These are phyloP conservation scores for Acrossocheilus wenchowensis DNA, from an alignment of 2,797 vertebrate genomes.

Conservation along the genomic window DNA sequence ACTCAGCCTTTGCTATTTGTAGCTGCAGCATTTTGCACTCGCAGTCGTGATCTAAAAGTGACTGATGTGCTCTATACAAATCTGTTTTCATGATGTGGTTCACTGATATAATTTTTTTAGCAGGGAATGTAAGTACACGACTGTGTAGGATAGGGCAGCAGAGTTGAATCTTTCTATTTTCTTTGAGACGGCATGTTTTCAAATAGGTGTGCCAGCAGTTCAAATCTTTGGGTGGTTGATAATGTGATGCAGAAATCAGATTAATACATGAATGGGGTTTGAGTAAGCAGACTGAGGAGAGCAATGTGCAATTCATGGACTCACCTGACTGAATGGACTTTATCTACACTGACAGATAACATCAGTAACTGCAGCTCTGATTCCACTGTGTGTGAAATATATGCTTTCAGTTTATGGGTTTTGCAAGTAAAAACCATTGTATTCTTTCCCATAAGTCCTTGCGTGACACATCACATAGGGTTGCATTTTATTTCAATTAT, in stretches of 20 bases:
- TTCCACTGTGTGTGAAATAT: background rate
- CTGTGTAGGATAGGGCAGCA: background rate
- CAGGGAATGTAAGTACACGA: background rate
- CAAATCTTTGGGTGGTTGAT: background rate
- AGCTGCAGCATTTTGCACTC: slow-evolving; percentile 38
- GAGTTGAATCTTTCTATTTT: background rate
- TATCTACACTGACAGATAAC: background rate
- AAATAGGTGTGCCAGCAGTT: slow-evolving; percentile 1
- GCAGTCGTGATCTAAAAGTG: slow-evolving; percentile 47
- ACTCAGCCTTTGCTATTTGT: slow-evolving; percentile 9
- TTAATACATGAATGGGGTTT: background rate
- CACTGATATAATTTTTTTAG: slow-evolving; percentile 19
- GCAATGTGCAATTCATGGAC: background rate
- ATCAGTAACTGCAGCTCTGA: background rate
- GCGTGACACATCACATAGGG: background rate
- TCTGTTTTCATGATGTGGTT: slow-evolving; percentile 46
- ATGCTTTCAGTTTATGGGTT: background rate
- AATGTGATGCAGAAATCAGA: background rate
- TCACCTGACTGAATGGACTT: background rate
- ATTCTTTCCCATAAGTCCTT: background rate
- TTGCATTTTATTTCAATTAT: background rate
- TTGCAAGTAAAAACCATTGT: background rate
- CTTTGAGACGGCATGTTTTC: background rate
- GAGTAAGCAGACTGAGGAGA: background rate
- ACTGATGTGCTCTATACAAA: slow-evolving; percentile 32